Evolutionary conservation across 2,113 vertebrate species (phyloP), one percentile per base, ranked within the genome.

Genomic region (Siphamia tubifer): DNA sequence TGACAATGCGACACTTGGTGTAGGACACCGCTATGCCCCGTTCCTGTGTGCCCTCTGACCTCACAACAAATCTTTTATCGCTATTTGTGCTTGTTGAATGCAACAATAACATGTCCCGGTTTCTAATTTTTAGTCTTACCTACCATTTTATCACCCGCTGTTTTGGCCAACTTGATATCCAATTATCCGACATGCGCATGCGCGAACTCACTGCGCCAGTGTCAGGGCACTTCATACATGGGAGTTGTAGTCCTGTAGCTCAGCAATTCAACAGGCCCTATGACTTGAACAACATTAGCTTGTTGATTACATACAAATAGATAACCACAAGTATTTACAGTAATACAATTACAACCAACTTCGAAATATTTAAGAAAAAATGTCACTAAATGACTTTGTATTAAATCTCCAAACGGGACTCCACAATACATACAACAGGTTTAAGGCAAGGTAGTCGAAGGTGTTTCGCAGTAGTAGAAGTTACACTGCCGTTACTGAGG

Each of bases 61-160:
- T 16, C 20, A 1, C 28, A 12, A 38, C 35, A 17, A 53, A 43
- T 12, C 3, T 5, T 6, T 5, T 35, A 6, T 5, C 34, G 39
- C 7, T 9, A 9, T 30, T 25, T 49, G n/a, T 6, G 57, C 55
- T 60, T 45, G 27, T 67, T 61, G 39, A 65, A 61, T 30, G 16
- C 25, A 31, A 36, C 39, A 67, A 74, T 74, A 20, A 49, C 55
- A 44, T 44, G 45, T 60, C 65, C 74, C 34, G 32, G 61, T 73
- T 84, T 78, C 62, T 74, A 38, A 52, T 84, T 85, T 79, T 87
- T 73, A 74, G 76, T 86, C 45, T 81, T 84, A 93, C 91, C 89
- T 93, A 94, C 92, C 92, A 93, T 93, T 92, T 92, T 92, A 91
- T 92, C 90, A 90, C 89, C 88, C 86, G 89, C 90, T 92, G 91